Evolutionary conservation across 2,797 vertebrate species (phyloP).

Genomic region (Malurus splendens): DNA sequence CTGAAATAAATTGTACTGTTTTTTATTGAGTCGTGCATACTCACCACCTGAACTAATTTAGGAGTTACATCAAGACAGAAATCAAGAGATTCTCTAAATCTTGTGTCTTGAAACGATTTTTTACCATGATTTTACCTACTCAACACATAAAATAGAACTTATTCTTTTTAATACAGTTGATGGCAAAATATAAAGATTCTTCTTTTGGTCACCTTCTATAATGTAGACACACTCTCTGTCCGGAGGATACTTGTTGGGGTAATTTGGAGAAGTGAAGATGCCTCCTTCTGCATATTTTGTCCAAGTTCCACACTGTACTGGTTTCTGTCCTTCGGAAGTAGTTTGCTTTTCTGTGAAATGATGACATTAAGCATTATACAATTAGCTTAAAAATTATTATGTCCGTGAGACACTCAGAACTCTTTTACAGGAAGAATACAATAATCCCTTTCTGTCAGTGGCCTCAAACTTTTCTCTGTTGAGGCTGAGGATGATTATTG

Average conservation of each 20-base stretch:
- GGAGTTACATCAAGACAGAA: not conserved
- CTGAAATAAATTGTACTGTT: not conserved
- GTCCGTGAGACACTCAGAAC: not conserved
- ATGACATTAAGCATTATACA: not conserved
- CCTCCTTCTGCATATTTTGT: conserved; percentile 95
- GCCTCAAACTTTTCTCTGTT: not conserved
- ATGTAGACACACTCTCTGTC: conserved; percentile 97
- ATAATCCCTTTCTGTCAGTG: not conserved
- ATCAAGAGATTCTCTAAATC: not conserved
- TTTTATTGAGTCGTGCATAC: not conserved
- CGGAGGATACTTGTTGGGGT: conserved; percentile 97
- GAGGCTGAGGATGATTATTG: not conserved
- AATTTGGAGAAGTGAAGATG: conserved; percentile 95
- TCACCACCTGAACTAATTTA: not conserved
- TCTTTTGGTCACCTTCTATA: conserved; percentile 87
- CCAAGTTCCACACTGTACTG: conserved; percentile 95
- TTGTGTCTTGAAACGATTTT: not conserved
- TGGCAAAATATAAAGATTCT: not conserved
- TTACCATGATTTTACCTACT: not conserved
- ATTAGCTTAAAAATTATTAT: not conserved
- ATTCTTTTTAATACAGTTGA: not conserved
- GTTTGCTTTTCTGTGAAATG: conserved; percentile 82
- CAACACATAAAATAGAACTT: not conserved
- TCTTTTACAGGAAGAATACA: not conserved
- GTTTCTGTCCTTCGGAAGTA: conserved; percentile 91